A percentile compares a stretch with the other conserved stretches of the same genome.
Evolutionary conservation across 2,888 invertebrate species (phyloP).

Genomic region (Phortica magna): DNA sequence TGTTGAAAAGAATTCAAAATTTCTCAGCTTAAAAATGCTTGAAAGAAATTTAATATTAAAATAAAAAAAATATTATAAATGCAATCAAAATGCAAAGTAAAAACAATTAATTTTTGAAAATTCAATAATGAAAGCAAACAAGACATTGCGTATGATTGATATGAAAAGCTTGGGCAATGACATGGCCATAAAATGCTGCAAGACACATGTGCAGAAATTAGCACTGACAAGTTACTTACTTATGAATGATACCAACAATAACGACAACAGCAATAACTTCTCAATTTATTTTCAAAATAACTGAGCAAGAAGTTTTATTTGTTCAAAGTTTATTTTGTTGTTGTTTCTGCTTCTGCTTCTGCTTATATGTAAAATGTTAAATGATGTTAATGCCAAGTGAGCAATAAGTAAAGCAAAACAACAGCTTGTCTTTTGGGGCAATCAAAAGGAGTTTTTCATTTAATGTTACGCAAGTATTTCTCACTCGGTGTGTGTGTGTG

Average conservation of each 20-base stretch:
- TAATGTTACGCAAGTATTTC: slow-evolving; percentile 33
- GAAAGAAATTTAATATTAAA: no score
- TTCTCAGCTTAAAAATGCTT: no score
- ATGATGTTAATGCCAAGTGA: slow-evolving; percentile 12
- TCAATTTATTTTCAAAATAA: slow-evolving; percentile 4
- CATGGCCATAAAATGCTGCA: not conserved
- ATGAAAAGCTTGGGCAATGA: not conserved
- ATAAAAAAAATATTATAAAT: no score
- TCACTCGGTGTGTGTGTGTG: not conserved
- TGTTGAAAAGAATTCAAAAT: no score
- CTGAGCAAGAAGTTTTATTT: slow-evolving; percentile 14
- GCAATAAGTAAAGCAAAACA: slow-evolving; percentile 37
- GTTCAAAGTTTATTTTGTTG: slow-evolving; percentile 27
- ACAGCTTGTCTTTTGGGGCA: not conserved
- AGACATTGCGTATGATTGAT: slow-evolving; percentile 35
- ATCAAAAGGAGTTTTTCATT: not conserved
- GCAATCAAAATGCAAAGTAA: not conserved
- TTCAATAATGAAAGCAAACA: slow-evolving; percentile 6
- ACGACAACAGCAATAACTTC: not conserved
- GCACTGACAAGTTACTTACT: not conserved
- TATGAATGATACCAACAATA: slow-evolving; percentile 3
- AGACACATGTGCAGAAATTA: slow-evolving; percentile 32
- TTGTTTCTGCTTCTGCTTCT: slow-evolving; percentile 23
- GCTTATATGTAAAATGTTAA: not conserved
- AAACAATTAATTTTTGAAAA: not conserved